Conservation (phyloP, 2,888 invertebrate species). For the Dorcus parallelipipedus region DNA sequence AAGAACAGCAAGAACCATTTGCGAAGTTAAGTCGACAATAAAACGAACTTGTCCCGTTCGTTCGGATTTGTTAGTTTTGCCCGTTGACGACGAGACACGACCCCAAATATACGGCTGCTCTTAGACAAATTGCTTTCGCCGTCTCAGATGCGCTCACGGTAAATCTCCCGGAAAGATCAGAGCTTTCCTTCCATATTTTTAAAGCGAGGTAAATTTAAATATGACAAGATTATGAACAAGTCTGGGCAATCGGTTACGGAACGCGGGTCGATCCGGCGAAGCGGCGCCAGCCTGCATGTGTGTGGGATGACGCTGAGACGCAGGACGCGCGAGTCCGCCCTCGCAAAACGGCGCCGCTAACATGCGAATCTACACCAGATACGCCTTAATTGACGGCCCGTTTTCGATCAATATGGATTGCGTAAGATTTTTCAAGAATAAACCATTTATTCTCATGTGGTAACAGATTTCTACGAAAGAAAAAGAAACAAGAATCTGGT, state of each 20-base stretch:
- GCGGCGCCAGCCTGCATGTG: constrained; percentile 27
- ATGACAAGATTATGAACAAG: constrained; percentile 16
- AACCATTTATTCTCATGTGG: too few relatives aligned
- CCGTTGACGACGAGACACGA: not conserved
- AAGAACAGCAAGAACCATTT: too few relatives aligned
- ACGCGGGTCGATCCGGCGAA: constrained; percentile 24
- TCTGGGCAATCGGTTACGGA: constrained; percentile 20
- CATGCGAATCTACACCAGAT: constrained; percentile 25
- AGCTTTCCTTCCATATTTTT: not conserved
- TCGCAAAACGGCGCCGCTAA: constrained; percentile 26
- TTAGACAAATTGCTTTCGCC: not conserved
- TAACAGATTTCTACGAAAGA: too few relatives aligned
- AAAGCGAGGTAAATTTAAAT: constrained; percentile 3
- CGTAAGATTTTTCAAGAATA: too few relatives aligned
- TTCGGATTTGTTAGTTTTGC: too few relatives aligned
- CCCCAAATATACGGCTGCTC: not conserved
- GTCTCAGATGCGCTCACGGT: not conserved
- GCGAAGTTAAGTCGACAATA: too few relatives aligned
- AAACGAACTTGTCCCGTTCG: too few relatives aligned
- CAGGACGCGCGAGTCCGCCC: constrained; percentile 26
- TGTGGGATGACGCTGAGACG: constrained; percentile 18
- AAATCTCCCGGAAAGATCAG: not conserved
- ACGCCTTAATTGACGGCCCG: constrained; percentile 14
- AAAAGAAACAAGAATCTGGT: too few relatives aligned
- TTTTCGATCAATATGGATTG: constrained; percentile 6